Conservation (phyloP, 2,113 vertebrate species). For the Mormoops blainvillei region DNA sequence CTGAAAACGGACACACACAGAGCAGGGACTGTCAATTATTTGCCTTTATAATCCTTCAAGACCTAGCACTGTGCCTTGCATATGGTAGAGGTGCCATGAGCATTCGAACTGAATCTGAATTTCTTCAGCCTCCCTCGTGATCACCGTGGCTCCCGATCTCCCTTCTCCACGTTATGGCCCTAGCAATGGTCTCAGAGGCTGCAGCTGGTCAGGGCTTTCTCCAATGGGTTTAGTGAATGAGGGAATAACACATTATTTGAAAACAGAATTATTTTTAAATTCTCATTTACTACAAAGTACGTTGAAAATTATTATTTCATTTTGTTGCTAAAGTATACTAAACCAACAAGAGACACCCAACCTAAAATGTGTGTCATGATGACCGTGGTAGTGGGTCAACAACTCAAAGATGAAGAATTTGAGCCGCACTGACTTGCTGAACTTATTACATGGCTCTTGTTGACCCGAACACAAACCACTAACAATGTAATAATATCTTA, state of each 20-base stretch:
- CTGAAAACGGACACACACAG: not conserved
- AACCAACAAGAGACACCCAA: not conserved
- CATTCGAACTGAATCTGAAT: not conserved
- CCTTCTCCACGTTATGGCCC: not conserved
- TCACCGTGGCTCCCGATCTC: not conserved
- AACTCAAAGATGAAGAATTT: not conserved
- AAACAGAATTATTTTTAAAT: slow-evolving; percentile 1
- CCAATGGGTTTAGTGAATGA: not conserved
- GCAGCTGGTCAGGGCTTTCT: not conserved
- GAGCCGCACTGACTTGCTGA: not conserved
- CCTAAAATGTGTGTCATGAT: not conserved
- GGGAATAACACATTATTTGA: not conserved
- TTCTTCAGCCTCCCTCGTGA: not conserved
- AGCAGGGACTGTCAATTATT: not conserved
- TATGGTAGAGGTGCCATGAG: not conserved
- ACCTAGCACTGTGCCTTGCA: not conserved
- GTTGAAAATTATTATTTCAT: not conserved
- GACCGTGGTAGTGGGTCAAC: not conserved
- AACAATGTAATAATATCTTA: not conserved
- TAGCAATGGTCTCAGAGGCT: not conserved
- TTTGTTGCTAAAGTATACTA: slow-evolving; percentile 18
- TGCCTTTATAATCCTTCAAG: not conserved
- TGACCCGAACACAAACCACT: not conserved
- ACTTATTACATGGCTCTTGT: not conserved
- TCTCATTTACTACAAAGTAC: not conserved